A percentile compares a stretch with the other conserved stretches of the same genome.
Evolutionary conservation across 2,888 invertebrate species (phyloP).

Genomic region (Antheraea yamamai): DNA sequence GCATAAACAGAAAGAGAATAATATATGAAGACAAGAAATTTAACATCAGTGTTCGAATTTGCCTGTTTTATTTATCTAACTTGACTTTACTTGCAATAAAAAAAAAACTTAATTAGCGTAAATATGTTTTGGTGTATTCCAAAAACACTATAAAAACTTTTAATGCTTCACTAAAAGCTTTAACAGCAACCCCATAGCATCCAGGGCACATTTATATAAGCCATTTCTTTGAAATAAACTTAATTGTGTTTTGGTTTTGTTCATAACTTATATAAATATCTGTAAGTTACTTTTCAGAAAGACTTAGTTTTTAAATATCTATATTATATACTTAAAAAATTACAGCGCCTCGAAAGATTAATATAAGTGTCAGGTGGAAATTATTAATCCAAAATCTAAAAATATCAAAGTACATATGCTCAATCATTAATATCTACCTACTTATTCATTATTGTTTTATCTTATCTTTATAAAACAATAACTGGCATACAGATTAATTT

Average conservation of each 20-base stretch:
- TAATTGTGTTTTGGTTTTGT: constrained; percentile 13
- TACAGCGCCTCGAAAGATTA: too few relatives aligned
- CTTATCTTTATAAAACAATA: too few relatives aligned
- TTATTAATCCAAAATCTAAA: background rate
- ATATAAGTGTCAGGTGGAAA: too few relatives aligned
- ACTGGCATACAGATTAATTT: too few relatives aligned
- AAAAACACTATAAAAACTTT: background rate
- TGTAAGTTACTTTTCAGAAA: background rate
- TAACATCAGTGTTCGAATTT: background rate
- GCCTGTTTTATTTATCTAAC: background rate
- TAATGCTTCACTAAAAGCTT: background rate
- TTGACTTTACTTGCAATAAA: background rate
- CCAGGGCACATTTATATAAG: background rate
- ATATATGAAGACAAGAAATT: background rate
- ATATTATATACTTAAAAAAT: too few relatives aligned
- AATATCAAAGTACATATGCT: background rate
- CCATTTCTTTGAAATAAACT: background rate
- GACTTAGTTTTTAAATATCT: too few relatives aligned
- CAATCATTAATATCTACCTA: background rate
- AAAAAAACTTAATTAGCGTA: background rate
- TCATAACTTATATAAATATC: constrained; percentile 3
- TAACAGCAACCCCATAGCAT: background rate
- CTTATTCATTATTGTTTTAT: too few relatives aligned
- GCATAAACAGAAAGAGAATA: background rate
- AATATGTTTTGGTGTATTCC: background rate